Base-by-base conservation (phyloP, 2,888 invertebrate species). In the Blastobasis adustella region DNA sequence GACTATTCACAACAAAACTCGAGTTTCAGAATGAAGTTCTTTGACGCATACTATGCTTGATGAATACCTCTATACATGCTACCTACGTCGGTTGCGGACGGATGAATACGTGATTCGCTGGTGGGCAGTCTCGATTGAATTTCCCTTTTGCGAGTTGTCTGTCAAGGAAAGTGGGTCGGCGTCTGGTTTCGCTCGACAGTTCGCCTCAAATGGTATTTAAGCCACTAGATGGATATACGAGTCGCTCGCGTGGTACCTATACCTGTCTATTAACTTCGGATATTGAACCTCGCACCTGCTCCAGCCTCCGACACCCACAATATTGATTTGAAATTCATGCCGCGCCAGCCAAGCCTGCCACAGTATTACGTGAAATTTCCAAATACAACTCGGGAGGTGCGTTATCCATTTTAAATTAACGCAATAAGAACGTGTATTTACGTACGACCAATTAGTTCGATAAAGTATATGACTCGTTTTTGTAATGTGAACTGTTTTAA, bases 91-190 rank as follows among this genome's bases (percentile, higher is more conserved):
- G 23, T 23, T 23, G 23, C 23, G 23, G 23, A 23, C 23, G 23
- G 23, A 23, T 23, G 23, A 23, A 42, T 42, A 9, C 46, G 46
- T 42, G 42, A 48, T 61, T 66, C 58, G 61, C 52, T 65, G 58
- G 66, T 66, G 62, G 61, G 62, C 65, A 62, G 67, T 68, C 62
- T 63, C 69, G 65, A 73, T 66, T 74, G 67, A 76, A 76, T 83
- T 80, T 82, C 78, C 78, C 74, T 79, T 80, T 71, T 76, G 67
- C 66, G 69, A 71, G 66, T 75, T 73, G 70, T 72, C 69, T 73
- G 70, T 72, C 69, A 72, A 76, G 69, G 79, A 83, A 84, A 83
- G 82, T 82, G 68, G 81, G 82, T 78, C 80, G 69, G 67, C 63
- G 76, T 79, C 76, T 78, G 72, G 75, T 79, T 79, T 73, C 68